Conservation (phyloP, 2,113 vertebrate species). For the Calonectris borealis region DNA sequence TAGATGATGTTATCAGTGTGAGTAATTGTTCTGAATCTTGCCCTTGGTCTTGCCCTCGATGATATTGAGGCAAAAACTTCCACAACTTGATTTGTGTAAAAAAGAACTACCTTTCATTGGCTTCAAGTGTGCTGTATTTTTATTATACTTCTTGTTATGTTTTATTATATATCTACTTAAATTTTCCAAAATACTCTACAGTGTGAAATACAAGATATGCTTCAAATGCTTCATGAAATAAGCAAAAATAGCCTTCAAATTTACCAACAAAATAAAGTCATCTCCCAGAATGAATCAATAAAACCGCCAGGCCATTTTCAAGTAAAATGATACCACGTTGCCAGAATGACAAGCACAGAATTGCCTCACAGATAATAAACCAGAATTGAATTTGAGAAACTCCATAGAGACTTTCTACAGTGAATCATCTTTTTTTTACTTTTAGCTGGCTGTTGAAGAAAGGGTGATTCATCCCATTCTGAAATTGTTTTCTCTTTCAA, state of each 20-base stretch:
- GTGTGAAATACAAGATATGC: not conserved
- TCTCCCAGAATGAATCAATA: conserved; percentile 57
- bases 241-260: conserved; percentile 2
- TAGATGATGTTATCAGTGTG: not conserved
- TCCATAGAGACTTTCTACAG: conserved; percentile 69
- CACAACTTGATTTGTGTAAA: not conserved
- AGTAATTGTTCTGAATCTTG: not conserved
- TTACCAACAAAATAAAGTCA: conserved; percentile 36
- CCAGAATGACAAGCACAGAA: conserved; percentile 73
- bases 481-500: conserved; percentile 44
- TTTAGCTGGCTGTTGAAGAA: conserved; percentile 25
- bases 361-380: conserved; percentile 37
- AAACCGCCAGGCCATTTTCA: conserved; percentile 70
- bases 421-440: conserved; percentile 68
- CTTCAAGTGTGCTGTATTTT: not conserved
- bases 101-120: not conserved
- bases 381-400: conserved; percentile 53
- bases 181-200: not conserved
- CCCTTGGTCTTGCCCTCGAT: not conserved
- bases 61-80: not conserved
- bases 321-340: conserved; percentile 74
- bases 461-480: conserved; percentile 67
- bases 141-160: not conserved
- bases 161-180: not conserved
- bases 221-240: not conserved